These are phyloP conservation scores for rabbit (Oryctolagus cuniculus) DNA, from an alignment of 2,113 vertebrate genomes.

Conservation along the genomic window DNA sequence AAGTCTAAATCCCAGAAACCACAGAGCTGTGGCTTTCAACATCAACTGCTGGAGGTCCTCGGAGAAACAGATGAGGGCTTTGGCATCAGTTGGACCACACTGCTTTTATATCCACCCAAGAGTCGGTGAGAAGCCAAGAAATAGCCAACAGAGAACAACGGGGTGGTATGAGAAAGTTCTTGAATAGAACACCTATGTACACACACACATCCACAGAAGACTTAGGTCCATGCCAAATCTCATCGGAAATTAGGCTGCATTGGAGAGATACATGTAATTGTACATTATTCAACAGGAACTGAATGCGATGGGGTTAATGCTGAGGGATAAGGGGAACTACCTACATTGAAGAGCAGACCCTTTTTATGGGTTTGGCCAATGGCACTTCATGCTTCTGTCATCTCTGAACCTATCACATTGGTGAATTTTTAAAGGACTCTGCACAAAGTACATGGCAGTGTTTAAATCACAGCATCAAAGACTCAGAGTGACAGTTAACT, in stretches of 20 bases:
- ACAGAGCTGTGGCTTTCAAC: constrained; percentile 30
- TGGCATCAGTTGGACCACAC: not conserved
- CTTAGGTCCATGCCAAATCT: not conserved
- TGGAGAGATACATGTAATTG: not conserved
- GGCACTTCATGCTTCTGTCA: not conserved
- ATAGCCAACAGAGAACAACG: not conserved
- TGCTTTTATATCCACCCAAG: not conserved
- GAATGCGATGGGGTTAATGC: not conserved
- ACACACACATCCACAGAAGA: not conserved
- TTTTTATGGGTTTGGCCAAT: fast-evolving
- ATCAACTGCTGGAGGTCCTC: not conserved
- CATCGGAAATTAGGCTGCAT: not conserved
- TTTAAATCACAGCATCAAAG: not conserved
- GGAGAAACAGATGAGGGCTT: not conserved
- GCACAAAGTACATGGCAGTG: not conserved
- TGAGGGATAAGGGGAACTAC: not conserved
- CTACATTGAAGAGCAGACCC: not conserved
- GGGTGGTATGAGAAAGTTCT: not conserved
- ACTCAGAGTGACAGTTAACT: not conserved
- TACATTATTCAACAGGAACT: not conserved
- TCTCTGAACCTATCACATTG: not conserved
- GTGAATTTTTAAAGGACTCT: not conserved
- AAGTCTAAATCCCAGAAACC: constrained; percentile 21
- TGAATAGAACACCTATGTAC: not conserved
- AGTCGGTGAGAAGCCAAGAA: not conserved